Conservation (phyloP, 2,113 vertebrate species). For the Panthera tigris region DNA sequence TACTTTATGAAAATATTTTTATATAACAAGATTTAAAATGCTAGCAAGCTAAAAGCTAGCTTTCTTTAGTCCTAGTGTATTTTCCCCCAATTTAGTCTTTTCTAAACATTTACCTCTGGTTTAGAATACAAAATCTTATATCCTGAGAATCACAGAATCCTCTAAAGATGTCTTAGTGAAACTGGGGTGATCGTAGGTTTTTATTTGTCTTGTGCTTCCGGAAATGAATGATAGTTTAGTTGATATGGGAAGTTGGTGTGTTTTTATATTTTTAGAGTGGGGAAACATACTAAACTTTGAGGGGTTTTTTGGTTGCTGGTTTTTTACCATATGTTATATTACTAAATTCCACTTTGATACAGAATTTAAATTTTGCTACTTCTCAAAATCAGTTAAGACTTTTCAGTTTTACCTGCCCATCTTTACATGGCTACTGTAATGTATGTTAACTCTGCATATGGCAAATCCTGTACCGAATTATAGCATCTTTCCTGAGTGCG, state of each 20-base stretch:
- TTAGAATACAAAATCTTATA: constrained; percentile 52
- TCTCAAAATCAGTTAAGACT: constrained; percentile 40
- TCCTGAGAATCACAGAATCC: constrained; percentile 57
- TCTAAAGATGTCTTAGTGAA: constrained; percentile 1
- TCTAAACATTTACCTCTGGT: constrained; percentile 45
- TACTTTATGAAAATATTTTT: constrained; percentile 80
- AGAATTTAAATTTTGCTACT: constrained; percentile 69
- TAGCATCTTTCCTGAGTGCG: not conserved
- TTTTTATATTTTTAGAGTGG: constrained; percentile 67
- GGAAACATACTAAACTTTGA: constrained; percentile 51
- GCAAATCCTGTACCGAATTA: constrained; percentile 64
- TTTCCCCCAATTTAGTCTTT: constrained; percentile 56
- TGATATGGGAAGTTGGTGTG: constrained; percentile 37
- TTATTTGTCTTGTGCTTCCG: constrained; percentile 35
- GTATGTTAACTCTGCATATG: constrained; percentile 9
- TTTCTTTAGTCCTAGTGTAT: constrained; percentile 41
- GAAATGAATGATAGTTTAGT: constrained; percentile 42
- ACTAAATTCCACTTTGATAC: constrained; percentile 67
- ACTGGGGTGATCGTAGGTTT: not conserved
- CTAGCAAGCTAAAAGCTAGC: constrained; percentile 39
- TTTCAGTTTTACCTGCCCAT: constrained; percentile 41
- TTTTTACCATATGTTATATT: constrained; percentile 56
- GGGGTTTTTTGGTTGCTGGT: not conserved
- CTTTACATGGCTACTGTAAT: constrained; percentile 35
- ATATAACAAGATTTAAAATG: constrained; percentile 67